Evolutionary conservation across 2,888 invertebrate species (phyloP).

Genomic region (Drosophila sordidula): DNA sequence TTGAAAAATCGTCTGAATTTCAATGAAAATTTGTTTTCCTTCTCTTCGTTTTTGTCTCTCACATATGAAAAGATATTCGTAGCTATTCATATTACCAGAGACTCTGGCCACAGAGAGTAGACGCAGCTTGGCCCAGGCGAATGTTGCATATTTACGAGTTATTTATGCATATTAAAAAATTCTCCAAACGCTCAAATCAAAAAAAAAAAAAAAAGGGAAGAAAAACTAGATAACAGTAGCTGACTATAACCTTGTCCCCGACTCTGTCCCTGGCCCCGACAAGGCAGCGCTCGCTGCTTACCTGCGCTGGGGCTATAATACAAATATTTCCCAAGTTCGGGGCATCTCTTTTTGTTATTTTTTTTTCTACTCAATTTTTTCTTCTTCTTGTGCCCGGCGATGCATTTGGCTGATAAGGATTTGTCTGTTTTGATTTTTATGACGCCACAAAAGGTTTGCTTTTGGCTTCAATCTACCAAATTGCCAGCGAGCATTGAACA

Average conservation of each 20-base stretch:
- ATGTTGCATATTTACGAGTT: slow-evolving; percentile 79
- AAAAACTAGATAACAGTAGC: slow-evolving; percentile 77
- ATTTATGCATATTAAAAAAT: slow-evolving; percentile 82
- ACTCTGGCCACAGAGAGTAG: slow-evolving; percentile 11
- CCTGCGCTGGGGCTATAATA: slow-evolving; percentile 42
- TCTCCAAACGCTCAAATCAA: slow-evolving; percentile 61
- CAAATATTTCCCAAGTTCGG: slow-evolving; percentile 31
- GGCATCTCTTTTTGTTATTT: slow-evolving; percentile 33
- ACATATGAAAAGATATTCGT: slow-evolving; percentile 35
- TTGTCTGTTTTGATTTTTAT: slow-evolving; percentile 78
- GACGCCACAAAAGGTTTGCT: slow-evolving; percentile 66
- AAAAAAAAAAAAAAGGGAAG: not conserved
- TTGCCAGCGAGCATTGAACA: slow-evolving; percentile 37
- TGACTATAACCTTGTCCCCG: slow-evolving; percentile 17
- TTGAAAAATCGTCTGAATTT: slow-evolving; percentile 66
- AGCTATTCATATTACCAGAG: slow-evolving; percentile 43
- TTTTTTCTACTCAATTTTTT: not conserved
- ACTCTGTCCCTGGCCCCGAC: slow-evolving; percentile 8
- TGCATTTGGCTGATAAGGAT: slow-evolving; percentile 72
- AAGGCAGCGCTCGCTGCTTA: slow-evolving; percentile 13
- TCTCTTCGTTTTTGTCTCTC: not conserved
- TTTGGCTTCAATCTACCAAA: slow-evolving; percentile 53
- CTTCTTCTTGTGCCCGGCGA: slow-evolving; percentile 29
- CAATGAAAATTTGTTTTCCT: slow-evolving; percentile 64
- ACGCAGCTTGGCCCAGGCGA: slow-evolving; percentile 28